These are phyloP conservation scores for Triplophysa dalaica DNA, from an alignment of 2,113 vertebrate species.

Conservation along the genomic window DNA sequence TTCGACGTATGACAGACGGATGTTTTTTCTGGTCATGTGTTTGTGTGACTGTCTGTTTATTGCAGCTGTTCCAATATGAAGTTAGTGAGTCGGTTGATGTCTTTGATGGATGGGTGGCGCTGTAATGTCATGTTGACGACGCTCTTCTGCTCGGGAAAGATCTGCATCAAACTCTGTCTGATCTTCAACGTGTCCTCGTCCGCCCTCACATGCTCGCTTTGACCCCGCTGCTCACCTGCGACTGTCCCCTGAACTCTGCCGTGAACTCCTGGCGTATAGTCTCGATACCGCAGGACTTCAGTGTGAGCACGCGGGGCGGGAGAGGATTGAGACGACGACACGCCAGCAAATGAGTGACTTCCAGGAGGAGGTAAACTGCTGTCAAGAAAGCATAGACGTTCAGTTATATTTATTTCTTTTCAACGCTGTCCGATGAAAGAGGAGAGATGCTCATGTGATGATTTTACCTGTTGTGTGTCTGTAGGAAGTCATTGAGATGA, in stretches of 20 bases:
- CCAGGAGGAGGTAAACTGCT: constrained; percentile 58
- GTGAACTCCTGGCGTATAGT: constrained; percentile 50
- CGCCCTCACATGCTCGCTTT: constrained; percentile 42
- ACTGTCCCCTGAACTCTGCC: constrained; percentile 31
- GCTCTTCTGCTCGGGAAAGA: constrained; percentile 80
- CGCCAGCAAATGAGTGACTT: constrained; percentile 65
- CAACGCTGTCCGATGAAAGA: too few relatives aligned
- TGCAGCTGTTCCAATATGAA: constrained; percentile 71
- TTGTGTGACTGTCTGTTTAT: not conserved
- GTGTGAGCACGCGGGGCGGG: constrained; percentile 57
- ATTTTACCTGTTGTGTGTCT: constrained; percentile 65
- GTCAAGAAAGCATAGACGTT: not conserved
- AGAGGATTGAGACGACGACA: constrained; percentile 20
- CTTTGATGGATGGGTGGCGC: constrained; percentile 69
- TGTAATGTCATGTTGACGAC: constrained; percentile 79
- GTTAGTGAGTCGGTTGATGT: constrained; percentile 79
- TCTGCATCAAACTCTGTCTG: constrained; percentile 71
- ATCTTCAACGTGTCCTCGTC: constrained; percentile 70
- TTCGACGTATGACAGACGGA: too few relatives aligned
- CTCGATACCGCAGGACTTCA: constrained; percentile 64
- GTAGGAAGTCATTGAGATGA: constrained; percentile 81
- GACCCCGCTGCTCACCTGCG: not conserved
- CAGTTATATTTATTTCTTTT: too few relatives aligned
- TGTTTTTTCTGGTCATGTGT: too few relatives aligned
- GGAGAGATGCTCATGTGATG: too few relatives aligned